A percentile compares a stretch with the other conserved stretches of the same genome.
Evolutionary conservation across 2,888 invertebrate genomes (phyloP).

Genomic region (Cryptocephalus primarius): DNA sequence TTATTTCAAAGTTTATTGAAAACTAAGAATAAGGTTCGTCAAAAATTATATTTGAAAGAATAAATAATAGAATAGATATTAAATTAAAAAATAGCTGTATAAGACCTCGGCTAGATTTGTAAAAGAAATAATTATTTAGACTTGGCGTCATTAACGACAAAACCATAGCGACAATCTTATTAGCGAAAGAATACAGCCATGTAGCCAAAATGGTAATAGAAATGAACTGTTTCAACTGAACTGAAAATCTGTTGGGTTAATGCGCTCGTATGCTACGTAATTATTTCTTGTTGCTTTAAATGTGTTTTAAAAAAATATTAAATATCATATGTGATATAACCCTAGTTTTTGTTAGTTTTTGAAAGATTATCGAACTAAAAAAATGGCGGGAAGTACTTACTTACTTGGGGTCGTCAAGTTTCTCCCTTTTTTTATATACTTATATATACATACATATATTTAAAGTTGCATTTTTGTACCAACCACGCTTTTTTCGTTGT

Average conservation of each 20-base stretch:
- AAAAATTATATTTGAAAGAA: constrained; percentile 10
- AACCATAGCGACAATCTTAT: background rate
- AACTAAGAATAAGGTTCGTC: constrained; percentile 9
- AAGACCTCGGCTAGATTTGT: constrained; percentile 30
- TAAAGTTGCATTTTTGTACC: constrained; percentile 13
- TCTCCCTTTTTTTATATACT: no score
- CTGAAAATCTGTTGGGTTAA: constrained; percentile 11
- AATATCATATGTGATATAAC: constrained; percentile 33
- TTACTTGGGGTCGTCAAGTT: constrained; percentile 3
- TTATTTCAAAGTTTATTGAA: constrained; percentile 14
- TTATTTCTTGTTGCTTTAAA: constrained; percentile 31
- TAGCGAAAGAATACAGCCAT: no score
- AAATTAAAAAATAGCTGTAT: constrained; percentile 21
- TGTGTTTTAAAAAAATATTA: constrained; percentile 25
- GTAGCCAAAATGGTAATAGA: background rate
- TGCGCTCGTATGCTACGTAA: constrained; percentile 23
- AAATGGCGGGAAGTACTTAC: constrained; percentile 10
- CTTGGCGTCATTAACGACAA: constrained; percentile 17
- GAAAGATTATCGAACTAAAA: constrained; percentile 4
- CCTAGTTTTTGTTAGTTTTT: constrained; percentile 20
- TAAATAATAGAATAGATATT: constrained; percentile 11
- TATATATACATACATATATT: background rate
- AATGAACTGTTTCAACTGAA: background rate
- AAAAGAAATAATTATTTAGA: constrained; percentile 27
- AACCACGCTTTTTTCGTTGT: constrained; percentile 10